Evolutionary conservation across 30 jellyfish, hydroid and myxozoan genomes (phyloP), one percentile per base, ranked within the genome.

Genomic region (Sanderia malayensis): DNA sequence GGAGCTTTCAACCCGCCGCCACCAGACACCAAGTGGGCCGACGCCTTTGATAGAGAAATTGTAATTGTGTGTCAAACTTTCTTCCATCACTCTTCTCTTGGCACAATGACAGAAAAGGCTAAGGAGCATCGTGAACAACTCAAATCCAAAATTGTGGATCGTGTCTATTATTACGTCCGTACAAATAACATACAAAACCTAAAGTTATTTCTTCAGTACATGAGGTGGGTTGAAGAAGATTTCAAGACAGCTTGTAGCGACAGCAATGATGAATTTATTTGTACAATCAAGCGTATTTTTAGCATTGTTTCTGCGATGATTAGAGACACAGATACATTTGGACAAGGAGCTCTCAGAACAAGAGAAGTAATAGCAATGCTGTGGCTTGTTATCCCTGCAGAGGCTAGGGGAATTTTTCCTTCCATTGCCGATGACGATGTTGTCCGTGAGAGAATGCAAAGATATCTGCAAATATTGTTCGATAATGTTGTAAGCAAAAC

Each of bases 301-400:
- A 3, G 30, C 23, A 66, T 13, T 1, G 32, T 20, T 7, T 23
- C 20, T 10, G 32, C 2, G 2, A 66, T 66, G 78, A 32, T 66
- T 2, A 33, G 19, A 31, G 78, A 66, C 33, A 33, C 63, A 9
- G 78, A 37, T 2, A 31, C 41, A 26, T 66, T 66, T 22, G 26
- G 2, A 9, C 41, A 31, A 32, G 25, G 25, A 25, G 45, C 61
- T 1, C 78, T 61, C 2, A 66, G 78, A 34, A 66, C 61, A 6
- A 32, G 78, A 66, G 78, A 66, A 25, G 78, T 66, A 3, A 37
- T 66, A 4, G 78, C 78, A 32, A 66, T 66, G 78, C 11, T 66
- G 21, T 66, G 78, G 78, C 78, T 66, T 1, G 61, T 66, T 37
- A n/a, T 66, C 4, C 78, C 78, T 13, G 24, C 1, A 13, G 45